A percentile compares a stretch with the other conserved stretches of the same genome.
phyloP scores from a whole-genome alignment of 2,888 invertebrate species.

The Zaprionus bogoriensis region DNA sequence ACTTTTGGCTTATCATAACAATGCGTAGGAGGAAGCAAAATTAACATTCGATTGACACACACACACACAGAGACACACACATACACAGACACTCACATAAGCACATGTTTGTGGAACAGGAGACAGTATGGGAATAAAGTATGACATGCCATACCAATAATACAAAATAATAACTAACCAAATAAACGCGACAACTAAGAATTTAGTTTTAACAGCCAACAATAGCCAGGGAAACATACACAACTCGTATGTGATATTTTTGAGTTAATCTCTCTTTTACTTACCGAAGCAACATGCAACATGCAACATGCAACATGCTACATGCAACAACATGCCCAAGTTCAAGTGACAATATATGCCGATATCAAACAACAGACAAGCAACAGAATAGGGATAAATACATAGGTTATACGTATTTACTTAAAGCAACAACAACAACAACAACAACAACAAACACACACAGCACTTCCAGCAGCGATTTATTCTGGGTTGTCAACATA shows the following conservation, averaged over 20 bases:
- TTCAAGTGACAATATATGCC: conserved; percentile 54
- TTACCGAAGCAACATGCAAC: conserved; percentile 45
- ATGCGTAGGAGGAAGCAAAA: conserved; percentile 41
- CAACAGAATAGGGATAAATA: conserved; percentile 7
- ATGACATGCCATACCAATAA: conserved; percentile 54
- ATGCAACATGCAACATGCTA: conserved; percentile 37
- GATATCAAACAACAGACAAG: conserved; percentile 29
- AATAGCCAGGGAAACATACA: conserved; percentile 83
- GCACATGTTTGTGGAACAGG: conserved; percentile 15
- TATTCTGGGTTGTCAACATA: conserved; percentile 75
- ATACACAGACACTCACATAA: conserved; percentile 36
- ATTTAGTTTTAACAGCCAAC: conserved; percentile 81
- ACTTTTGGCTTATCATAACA: conserved; percentile 70
- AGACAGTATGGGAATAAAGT: conserved; percentile 3
- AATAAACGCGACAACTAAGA: conserved; percentile 55
- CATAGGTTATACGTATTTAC: conserved; percentile 11
- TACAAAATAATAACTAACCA: conserved; percentile 23
- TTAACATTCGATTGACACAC: conserved; percentile 80
- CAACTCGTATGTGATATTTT: conserved; percentile 83
- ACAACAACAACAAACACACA: conserved; percentile 55
- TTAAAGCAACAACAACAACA: conserved; percentile 18
- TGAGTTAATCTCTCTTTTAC: conserved; percentile 71
- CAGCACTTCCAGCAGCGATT: conserved; percentile 75
- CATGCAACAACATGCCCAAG: conserved; percentile 51
- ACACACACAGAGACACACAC: conserved; percentile 47